Evolutionary conservation across 2,888 invertebrate species (phyloP).

Genomic region (Isoperla grammatica): DNA sequence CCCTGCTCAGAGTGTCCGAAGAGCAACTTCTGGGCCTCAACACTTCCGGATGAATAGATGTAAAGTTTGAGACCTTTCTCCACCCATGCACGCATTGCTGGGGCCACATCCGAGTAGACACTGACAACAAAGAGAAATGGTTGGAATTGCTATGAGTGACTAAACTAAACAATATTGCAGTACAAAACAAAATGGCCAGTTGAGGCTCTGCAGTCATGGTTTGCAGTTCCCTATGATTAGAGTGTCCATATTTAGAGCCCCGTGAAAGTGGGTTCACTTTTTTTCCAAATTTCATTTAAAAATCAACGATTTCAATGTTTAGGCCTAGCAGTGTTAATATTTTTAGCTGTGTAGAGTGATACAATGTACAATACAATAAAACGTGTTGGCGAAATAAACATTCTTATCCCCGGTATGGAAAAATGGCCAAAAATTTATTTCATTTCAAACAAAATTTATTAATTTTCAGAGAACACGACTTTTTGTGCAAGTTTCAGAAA

Average conservation of each 20-base stretch:
- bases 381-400: too few species aligned
- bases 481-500: too few species aligned
- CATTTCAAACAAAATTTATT: too few species aligned
- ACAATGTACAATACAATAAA: too few species aligned
- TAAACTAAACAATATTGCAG: not conserved
- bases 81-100: conserved; percentile 67
- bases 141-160: not conserved
- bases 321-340: too few species aligned
- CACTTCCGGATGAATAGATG: conserved; percentile 89
- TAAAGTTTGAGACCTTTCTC: conserved; percentile 63
- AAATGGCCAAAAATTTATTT: too few species aligned
- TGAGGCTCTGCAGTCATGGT: conserved; percentile 1
- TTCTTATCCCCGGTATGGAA: too few species aligned
- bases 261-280: conserved; percentile 14
- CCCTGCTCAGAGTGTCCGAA: conserved; percentile 73
- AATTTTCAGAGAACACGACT: too few species aligned
- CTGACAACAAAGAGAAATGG: conserved; percentile 49
- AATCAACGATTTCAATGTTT: too few species aligned
- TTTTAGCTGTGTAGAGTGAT: too few species aligned
- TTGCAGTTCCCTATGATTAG: conserved; percentile 10
- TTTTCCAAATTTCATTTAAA: too few species aligned
- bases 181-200: conserved; percentile 13
- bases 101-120: conserved; percentile 79
- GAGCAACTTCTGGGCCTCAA: conserved; percentile 82
- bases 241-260: not conserved